Evolutionary conservation across 2,888 invertebrate species (phyloP).

Genomic region (Serripes groenlandicus): DNA sequence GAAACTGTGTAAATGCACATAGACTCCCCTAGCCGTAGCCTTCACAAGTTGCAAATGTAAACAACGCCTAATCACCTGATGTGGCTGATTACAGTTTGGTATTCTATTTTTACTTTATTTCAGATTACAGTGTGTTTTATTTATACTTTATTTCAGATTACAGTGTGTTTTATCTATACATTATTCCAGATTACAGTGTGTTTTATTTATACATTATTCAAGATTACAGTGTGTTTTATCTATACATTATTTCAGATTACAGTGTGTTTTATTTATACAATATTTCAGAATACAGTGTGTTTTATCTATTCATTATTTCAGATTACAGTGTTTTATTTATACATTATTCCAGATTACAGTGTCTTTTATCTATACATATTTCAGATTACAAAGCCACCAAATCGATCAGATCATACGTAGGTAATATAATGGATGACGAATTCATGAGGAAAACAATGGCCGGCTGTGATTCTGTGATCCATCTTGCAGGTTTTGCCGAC

Average conservation of each 20-base stretch:
- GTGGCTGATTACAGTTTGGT: too few relatives aligned
- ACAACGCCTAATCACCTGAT: too few relatives aligned
- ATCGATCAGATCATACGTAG: slow-evolving; percentile 40
- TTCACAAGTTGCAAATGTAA: too few relatives aligned
- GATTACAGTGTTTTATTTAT: neutral
- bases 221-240: too few relatives aligned
- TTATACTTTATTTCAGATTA: too few relatives aligned
- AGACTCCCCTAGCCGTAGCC: neutral
- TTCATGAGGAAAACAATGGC: slow-evolving; percentile 43
- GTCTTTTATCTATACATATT: neutral
- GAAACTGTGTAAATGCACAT: neutral
- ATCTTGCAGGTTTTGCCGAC: slow-evolving; percentile 55
- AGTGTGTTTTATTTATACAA: too few relatives aligned
- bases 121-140: too few relatives aligned
- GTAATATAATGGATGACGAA: slow-evolving; percentile 43
- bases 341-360: too few relatives aligned
- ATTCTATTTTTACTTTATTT: too few relatives aligned
- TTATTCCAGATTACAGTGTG: too few relatives aligned
- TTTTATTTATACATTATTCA: neutral
- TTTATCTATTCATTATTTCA: neutral
- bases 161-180: neutral
- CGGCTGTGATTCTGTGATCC: slow-evolving; percentile 52
- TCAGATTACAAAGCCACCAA: slow-evolving; percentile 53
- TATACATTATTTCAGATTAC: too few relatives aligned
- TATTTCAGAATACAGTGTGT: neutral